Percentiles rank a stretch among this genome's conserved stretches.
phyloP scores from a whole-genome alignment of 2,113 vertebrate species.

The Petromus typicus region DNA sequence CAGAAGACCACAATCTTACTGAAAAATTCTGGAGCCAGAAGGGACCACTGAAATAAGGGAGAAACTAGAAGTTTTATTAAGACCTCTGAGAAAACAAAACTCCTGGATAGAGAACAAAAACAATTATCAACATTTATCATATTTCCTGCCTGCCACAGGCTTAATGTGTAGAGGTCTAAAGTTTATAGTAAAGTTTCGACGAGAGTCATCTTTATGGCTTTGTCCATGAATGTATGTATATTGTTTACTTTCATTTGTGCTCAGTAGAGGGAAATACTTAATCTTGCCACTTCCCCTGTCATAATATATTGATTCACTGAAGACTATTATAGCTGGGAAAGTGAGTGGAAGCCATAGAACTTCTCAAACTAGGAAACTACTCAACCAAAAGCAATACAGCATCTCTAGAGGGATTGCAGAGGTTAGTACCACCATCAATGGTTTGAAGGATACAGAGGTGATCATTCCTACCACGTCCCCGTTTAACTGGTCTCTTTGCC shows the following conservation, averaged over 20 bases:
- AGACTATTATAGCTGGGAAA: background rate
- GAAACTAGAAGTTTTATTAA: background rate
- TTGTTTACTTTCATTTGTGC: background rate
- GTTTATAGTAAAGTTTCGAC: background rate
- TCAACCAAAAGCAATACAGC: background rate
- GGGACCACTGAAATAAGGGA: background rate
- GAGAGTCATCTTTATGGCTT: background rate
- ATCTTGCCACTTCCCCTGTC: background rate
- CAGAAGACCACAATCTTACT: background rate
- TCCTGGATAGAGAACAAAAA: background rate
- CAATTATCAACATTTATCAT: background rate
- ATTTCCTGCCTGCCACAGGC: background rate
- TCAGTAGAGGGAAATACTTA: background rate
- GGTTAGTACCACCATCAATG: background rate
- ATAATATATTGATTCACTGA: background rate
- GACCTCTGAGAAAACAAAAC: background rate
- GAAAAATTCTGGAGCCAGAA: background rate
- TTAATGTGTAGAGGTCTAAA: background rate
- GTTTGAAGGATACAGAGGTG: background rate
- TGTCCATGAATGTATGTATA: background rate
- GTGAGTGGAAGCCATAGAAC: background rate
- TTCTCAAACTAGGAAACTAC: background rate
- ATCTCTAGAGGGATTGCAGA: background rate
- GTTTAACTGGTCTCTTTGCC: background rate
- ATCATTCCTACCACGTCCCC: background rate